Base-by-base conservation (phyloP, 2,113 vertebrate species). In the Ammodytes dubius region DNA sequence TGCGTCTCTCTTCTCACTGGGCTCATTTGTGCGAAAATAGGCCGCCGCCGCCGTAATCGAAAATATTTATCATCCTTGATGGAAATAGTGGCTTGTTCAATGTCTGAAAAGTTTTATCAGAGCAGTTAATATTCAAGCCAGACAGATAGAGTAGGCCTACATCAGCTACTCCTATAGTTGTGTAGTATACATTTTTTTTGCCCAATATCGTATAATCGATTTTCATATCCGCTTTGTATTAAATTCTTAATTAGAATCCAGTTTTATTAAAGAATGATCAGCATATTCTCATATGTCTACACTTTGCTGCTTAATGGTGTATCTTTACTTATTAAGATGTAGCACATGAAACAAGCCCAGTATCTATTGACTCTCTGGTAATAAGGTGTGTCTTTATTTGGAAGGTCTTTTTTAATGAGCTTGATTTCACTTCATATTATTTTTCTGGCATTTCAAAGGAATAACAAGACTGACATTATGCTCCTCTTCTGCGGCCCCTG, bases 11-110 rank as follows among this genome's bases (percentile, higher is more conserved):
- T 70, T 9, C 17, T 67, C 68, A n/a, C 42, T 59, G 54, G 86
- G 70, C 75, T 86, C 59, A 79, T 77, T 66, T 81, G 63, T 78
- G 70, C 0, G 19, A 63, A 74, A 73, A 75, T 52, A 50, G 7
- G 17, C 73, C n/a, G 8, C 60, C 45, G 50, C 42, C 60, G 19
- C 8, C 54, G 40, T 14, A 49, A 74, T 50, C 7, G 4, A 58
- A 65, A 69, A 35, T 52, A 71, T 68, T 54, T 47, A 72, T 71
- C 35, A 59, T 63, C 19, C 19, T 40, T 56, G 52, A 27, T 27
- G 63, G 46, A 43, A 59, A 59, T 75, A 37, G 39, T 19, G 15
- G 40, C 15, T 50, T 72, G 7, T 35, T 72, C 6, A 17, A 0
- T 1, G 17, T 40, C 35, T 58, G 14, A 11, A 8, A 40, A 1